Evolutionary conservation across 1,140 invertebrate species (phyloP), one percentile per base, ranked within the genome.

Genomic region (Diuraphis noxia): DNA sequence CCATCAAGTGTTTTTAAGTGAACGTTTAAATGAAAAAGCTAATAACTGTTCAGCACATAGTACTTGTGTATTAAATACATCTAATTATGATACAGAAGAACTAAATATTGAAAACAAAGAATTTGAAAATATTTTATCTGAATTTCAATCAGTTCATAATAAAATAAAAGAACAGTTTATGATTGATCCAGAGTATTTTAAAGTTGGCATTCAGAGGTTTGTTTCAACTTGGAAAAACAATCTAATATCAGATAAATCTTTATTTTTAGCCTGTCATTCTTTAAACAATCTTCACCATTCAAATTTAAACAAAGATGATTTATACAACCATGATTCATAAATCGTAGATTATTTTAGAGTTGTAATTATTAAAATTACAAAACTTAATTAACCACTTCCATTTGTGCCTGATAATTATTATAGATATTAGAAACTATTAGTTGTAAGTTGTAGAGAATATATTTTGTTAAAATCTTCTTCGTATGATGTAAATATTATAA

Each of bases 201-300:
- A 88, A 88, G 13, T 13, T 88, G 86, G 86, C 13, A 88, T 88
- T 88, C 49, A 88, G 49, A 40, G 23, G 17, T 88, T 88, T 88
- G 49, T 88, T 88, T 88, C 86, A 52, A 19, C 25, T 5, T 88
- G 52, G 34, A 63, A 88, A 0, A 63, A 88, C 23, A 30, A 40
- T 52, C 1, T 56, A 88, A 56, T 13, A 38, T 88, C 49, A 88
- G 17, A 88, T 40, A n/a, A 38, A 56, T 56, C 46, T 38, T 88
- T 88, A 88, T 40, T 40, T 38, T 88, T 56, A 56, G 86, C 86
- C 1, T 88, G 86, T 88, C 36, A 88, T 56, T 56, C 46, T 9
- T 63, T 85, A 85, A 85, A 21, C 30, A 85, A 85, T 46, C 1
- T 85, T 38, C 4, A 82, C 9, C 36, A 82, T 40, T 38, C 23